phyloP scores from a whole-genome alignment of 2,113 vertebrate genomes.

The Lycocorax pyrrhopterus region DNA sequence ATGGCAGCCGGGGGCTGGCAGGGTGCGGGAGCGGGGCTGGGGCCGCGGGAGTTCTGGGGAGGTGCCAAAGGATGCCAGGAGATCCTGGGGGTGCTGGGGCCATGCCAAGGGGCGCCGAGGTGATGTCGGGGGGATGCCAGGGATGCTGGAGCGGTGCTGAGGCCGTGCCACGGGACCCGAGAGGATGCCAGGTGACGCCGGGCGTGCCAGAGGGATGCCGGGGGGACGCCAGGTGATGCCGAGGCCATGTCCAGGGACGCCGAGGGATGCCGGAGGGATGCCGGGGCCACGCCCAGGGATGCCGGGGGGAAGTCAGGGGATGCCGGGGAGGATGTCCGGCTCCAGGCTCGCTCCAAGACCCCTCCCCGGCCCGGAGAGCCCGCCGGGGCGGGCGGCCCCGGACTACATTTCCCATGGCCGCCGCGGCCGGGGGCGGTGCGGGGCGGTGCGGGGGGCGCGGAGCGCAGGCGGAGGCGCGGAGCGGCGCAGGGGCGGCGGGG shows the following conservation, averaged over 20 bases:
- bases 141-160: background rate
- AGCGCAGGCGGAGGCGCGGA: background rate
- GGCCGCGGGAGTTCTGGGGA: background rate
- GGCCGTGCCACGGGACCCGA: background rate
- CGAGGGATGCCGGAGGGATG: background rate
- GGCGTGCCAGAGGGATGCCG: background rate
- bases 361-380: background rate
- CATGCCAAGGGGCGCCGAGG: background rate
- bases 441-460: background rate
- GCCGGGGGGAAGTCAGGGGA: background rate
- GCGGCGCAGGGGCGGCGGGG: too few species aligned
- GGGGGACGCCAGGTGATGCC: background rate
- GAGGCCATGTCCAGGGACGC: background rate
- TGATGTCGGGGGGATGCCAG: background rate
- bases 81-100: background rate
- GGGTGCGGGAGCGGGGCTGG: background rate
- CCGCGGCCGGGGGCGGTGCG: background rate
- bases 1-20: background rate
- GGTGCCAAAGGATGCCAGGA: background rate
- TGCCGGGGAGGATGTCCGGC: background rate
- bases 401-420: background rate
- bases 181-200: background rate
- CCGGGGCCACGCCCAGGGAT: background rate
- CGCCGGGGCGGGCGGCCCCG: background rate
- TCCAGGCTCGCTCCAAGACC: background rate